A percentile compares a stretch with the other conserved stretches of the same genome.
Evolutionary conservation across 2,113 vertebrate genomes (phyloP).

Genomic region (Cromileptes altivelis): DNA sequence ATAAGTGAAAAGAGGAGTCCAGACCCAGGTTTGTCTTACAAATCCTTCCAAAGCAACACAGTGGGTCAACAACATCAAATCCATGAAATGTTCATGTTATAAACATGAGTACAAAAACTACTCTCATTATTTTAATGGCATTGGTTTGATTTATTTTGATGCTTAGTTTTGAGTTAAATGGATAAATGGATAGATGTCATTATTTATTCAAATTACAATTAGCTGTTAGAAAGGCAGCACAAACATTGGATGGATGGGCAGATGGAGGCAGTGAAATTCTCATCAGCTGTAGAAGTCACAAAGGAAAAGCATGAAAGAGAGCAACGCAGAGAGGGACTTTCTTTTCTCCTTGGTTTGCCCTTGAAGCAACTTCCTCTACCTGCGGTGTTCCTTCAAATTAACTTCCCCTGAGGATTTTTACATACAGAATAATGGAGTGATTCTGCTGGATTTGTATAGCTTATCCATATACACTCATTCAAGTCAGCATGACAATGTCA

Average conservation of each 20-base stretch:
- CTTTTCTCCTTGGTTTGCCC: slow-evolving; percentile 54
- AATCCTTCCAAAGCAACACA: neutral
- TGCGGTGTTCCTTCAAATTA: slow-evolving; percentile 43
- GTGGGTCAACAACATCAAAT: neutral
- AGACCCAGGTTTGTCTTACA: neutral
- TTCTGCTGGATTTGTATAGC: slow-evolving; percentile 41
- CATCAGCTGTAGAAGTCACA: slow-evolving; percentile 44
- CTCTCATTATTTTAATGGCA: neutral
- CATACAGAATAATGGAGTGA: slow-evolving; percentile 18
- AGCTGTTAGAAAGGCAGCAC: slow-evolving; percentile 10
- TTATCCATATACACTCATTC: slow-evolving; percentile 29
- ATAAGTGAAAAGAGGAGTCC: neutral
- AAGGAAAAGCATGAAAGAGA: slow-evolving; percentile 28
- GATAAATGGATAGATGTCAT: slow-evolving; percentile 18
- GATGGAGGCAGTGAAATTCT: slow-evolving; percentile 38
- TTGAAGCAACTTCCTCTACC: slow-evolving; percentile 51
- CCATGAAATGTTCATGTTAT: neutral
- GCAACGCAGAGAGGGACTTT: slow-evolving; percentile 4
- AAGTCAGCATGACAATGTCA: slow-evolving; percentile 20
- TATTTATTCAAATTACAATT: slow-evolving; percentile 21
- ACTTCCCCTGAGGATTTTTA: slow-evolving; percentile 46
- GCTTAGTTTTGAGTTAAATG: slow-evolving; percentile 20
- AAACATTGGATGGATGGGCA: slow-evolving; percentile 16
- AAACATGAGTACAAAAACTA: neutral
- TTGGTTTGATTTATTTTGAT: slow-evolving; percentile 3